Percentiles rank a stretch among this genome's conserved stretches.
phyloP scores from a whole-genome alignment of 2,797 vertebrate genomes.

The Pelobates cultripes region DNA sequence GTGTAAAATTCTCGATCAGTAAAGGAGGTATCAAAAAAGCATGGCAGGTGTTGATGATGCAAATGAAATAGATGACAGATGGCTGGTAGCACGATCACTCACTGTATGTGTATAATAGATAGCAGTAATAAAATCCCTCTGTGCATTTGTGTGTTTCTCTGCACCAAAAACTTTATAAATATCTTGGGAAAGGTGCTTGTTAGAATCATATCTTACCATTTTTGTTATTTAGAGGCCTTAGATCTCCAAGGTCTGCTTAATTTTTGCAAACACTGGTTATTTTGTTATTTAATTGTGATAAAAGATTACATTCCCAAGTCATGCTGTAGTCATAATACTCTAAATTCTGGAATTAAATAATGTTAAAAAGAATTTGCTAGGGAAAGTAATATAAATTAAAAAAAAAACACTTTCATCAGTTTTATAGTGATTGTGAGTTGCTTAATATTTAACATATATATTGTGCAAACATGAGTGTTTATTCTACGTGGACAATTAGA shows the following conservation, averaged over 20 bases:
- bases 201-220: constrained; percentile 37
- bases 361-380: not conserved
- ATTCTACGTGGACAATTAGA: too few relatives aligned
- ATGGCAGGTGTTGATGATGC: constrained; percentile 99
- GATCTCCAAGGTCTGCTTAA: constrained; percentile 21
- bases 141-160: constrained; percentile 97
- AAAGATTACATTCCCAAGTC: not conserved
- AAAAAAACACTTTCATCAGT: too few relatives aligned
- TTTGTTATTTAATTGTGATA: constrained; percentile 1
- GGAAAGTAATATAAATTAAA: not conserved
- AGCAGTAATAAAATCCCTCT: constrained; percentile 99
- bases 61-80: constrained; percentile 99
- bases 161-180: constrained; percentile 88
- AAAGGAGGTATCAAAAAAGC: constrained; percentile 92
- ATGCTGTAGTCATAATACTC: not conserved
- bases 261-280: not conserved
- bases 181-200: constrained; percentile 69
- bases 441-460: too few relatives aligned
- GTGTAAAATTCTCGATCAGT: constrained; percentile 78
- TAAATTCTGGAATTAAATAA: not conserved
- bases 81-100: constrained; percentile 94
- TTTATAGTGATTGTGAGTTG: too few relatives aligned
- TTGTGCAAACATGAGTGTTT: too few relatives aligned
- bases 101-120: constrained; percentile 98
- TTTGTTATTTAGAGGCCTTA: constrained; percentile 29